These are phyloP conservation scores for Malthinus seriepunctatus DNA, from an alignment of 2,888 invertebrate genomes.

Conservation along the genomic window DNA sequence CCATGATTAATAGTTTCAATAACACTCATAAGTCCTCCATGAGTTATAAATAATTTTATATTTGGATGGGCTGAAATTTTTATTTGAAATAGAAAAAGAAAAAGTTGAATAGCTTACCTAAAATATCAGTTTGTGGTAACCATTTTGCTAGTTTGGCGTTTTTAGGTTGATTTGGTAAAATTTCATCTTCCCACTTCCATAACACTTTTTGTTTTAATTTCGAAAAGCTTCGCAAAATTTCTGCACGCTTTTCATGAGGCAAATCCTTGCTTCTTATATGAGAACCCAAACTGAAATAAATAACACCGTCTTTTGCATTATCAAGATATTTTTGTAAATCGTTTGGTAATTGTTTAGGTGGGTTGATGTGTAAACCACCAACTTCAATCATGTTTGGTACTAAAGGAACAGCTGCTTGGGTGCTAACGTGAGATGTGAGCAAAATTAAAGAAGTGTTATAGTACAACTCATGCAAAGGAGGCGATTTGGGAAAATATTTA, in stretches of 20 bases:
- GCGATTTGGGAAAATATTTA: slow-evolving; percentile 25
- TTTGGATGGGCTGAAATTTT: background rate
- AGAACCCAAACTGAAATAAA: slow-evolving; percentile 65
- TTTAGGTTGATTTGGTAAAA: slow-evolving; percentile 57
- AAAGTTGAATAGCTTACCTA: slow-evolving; percentile 40
- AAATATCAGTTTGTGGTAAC: slow-evolving; percentile 63
- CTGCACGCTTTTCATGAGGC: slow-evolving; percentile 55
- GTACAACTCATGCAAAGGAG: slow-evolving; percentile 15
- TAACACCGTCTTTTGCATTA: slow-evolving; percentile 56
- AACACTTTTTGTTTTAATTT: slow-evolving; percentile 65
- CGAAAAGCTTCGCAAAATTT: slow-evolving; percentile 61
- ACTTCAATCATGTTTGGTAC: slow-evolving; percentile 60
- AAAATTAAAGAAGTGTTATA: slow-evolving; percentile 30
- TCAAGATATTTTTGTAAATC: slow-evolving; percentile 58
- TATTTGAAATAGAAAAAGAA: background rate
- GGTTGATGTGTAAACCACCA: slow-evolving; percentile 56
- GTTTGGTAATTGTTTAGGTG: slow-evolving; percentile 36
- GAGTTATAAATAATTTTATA: background rate
- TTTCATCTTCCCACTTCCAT: slow-evolving; percentile 71
- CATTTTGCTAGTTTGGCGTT: slow-evolving; percentile 65
- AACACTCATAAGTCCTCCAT: background rate
- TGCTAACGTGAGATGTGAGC: slow-evolving; percentile 54
- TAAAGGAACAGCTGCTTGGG: slow-evolving; percentile 55
- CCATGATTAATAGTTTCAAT: background rate
- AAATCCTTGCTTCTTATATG: slow-evolving; percentile 60